Percentiles rank a stretch among this genome's conserved stretches.
Evolutionary conservation across 30 jellyfish, hydroid and myxozoan genomes (phyloP).

Genomic region (Chironex yamaguchii): DNA sequence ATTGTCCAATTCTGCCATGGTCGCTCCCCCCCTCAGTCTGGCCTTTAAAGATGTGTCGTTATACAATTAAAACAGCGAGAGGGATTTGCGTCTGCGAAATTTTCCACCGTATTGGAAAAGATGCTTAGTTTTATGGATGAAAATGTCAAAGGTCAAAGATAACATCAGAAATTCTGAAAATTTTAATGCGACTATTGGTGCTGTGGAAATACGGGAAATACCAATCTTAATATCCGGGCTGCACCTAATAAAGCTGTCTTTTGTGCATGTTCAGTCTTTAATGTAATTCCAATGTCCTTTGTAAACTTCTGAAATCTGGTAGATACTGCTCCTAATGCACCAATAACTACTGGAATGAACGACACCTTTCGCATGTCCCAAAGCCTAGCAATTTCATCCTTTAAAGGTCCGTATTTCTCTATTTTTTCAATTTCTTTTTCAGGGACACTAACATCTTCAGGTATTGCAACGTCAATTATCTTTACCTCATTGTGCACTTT

Average conservation of each 20-base stretch:
- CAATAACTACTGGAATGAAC: slow-evolving; percentile 18
- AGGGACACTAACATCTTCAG: background rate
- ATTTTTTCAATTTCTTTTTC: background rate
- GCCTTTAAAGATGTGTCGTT: too few species aligned
- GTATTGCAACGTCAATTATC: slow-evolving; percentile 29
- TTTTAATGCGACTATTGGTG: too few species aligned
- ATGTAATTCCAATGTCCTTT: slow-evolving; percentile 5
- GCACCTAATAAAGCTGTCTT: slow-evolving; percentile 29
- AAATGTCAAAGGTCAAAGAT: too few species aligned
- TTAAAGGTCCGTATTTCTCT: slow-evolving; percentile 19
- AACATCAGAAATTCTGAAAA: too few species aligned
- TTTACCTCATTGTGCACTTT: background rate
- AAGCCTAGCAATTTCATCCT: slow-evolving; percentile 29
- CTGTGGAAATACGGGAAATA: too few species aligned
- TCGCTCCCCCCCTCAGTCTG: too few species aligned
- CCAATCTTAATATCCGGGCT: slow-evolving; percentile 39
- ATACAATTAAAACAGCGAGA: too few species aligned
- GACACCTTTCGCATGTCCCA: slow-evolving; percentile 33
- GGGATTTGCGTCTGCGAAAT: too few species aligned
- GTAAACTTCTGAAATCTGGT: background rate
- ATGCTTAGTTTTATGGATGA: too few species aligned
- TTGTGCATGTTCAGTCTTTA: slow-evolving; percentile 4
- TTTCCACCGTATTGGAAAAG: too few species aligned
- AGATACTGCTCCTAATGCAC: slow-evolving; percentile 13
- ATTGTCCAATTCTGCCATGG: too few species aligned